Evolutionary conservation across 2,888 invertebrate species (phyloP).

Genomic region (Tenodera sinensis): DNA sequence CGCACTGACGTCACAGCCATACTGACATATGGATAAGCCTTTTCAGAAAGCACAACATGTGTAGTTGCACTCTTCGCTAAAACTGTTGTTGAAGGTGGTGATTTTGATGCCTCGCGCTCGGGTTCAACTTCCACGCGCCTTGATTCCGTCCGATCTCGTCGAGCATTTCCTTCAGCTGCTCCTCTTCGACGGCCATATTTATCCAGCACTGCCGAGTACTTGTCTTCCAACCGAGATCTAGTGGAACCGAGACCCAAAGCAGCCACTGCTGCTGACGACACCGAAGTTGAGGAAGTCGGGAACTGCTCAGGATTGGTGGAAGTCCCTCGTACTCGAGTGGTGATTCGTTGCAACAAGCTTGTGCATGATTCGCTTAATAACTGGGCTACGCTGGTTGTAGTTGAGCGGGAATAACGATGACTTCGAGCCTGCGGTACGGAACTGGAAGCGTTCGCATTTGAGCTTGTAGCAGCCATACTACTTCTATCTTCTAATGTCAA

Average conservation of each 20-base stretch:
- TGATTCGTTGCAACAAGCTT: conserved; percentile 75
- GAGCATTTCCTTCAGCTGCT: background rate
- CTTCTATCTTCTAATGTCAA: conserved; percentile 2
- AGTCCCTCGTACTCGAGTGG: conserved; percentile 70
- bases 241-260: conserved; percentile 51
- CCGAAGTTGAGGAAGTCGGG: conserved; percentile 8
- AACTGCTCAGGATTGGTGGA: conserved; percentile 51
- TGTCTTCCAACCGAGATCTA: conserved; percentile 70
- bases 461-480: background rate
- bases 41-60: conserved; percentile 64
- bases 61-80: conserved; percentile 59
- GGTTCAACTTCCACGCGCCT: background rate
- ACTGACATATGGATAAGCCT: conserved; percentile 57
- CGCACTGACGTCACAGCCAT: conserved; percentile 40
- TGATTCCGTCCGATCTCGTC: background rate
- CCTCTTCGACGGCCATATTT: conserved; percentile 54
- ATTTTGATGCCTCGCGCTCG: conserved; percentile 43
- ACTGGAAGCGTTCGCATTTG: conserved; percentile 12
- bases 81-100: conserved; percentile 46
- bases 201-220: conserved; percentile 72
- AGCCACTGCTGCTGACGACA: conserved; percentile 7
- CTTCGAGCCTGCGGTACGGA: conserved; percentile 45
- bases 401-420: conserved; percentile 64
- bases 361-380: conserved; percentile 83
- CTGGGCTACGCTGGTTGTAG: conserved; percentile 79